phyloP scores from a whole-genome alignment of 2,888 invertebrate species.

The Eupithecia tripunctaria region DNA sequence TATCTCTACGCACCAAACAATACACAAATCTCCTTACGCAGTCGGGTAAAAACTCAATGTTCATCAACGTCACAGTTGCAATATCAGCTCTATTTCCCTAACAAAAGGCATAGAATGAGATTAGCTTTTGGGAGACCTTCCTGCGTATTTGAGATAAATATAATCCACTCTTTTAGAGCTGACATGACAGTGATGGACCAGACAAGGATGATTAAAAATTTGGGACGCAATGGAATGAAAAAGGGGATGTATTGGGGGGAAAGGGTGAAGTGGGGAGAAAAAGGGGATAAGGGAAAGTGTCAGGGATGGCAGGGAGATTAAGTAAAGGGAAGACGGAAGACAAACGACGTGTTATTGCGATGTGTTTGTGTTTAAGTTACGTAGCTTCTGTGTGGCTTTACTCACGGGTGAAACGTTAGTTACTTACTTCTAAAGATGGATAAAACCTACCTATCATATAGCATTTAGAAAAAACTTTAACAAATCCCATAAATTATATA shows the following conservation, averaged over 20 bases:
- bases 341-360: slow-evolving; percentile 2
- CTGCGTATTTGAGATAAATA: slow-evolving; percentile 5
- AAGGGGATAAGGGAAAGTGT: slow-evolving; percentile 3
- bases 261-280: background rate
- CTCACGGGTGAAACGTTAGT: too few species aligned
- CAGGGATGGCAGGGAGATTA: slow-evolving; percentile 4
- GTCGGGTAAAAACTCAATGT: background rate
- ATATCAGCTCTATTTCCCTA: background rate
- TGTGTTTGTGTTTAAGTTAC: background rate
- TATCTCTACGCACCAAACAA: background rate
- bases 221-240: slow-evolving; percentile 7
- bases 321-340: background rate
- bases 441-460: background rate
- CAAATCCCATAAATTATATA: background rate
- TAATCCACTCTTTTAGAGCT: background rate
- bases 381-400: background rate
- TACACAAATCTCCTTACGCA: background rate
- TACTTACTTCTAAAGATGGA: too few species aligned
- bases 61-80: background rate
- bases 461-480: background rate
- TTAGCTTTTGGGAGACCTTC: background rate
- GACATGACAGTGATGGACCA: slow-evolving; percentile 2
- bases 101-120: background rate
- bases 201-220: slow-evolving; percentile 11
- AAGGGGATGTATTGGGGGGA: background rate